phyloP scores from a whole-genome alignment of 2,113 vertebrate genomes.

The Loxodonta africana region DNA sequence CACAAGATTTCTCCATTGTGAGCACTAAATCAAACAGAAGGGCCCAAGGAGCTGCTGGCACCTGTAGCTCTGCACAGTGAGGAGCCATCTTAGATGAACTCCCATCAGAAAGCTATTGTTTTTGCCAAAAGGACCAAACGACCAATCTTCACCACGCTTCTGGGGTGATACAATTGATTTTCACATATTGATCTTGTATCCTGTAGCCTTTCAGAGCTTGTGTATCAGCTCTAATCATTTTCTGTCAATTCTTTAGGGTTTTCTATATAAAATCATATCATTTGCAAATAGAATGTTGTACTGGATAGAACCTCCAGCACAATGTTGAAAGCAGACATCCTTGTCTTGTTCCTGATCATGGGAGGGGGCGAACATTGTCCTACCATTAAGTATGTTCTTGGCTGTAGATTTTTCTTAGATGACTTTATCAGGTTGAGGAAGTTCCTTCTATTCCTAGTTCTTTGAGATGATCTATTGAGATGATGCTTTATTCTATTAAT shows the following conservation, averaged over 20 bases:
- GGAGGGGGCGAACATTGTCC: not conserved
- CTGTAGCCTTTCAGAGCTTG: not conserved
- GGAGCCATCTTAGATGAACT: not conserved
- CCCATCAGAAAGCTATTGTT: not conserved
- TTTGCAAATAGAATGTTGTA: not conserved
- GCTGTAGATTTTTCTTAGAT: not conserved
- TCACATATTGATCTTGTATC: not conserved
- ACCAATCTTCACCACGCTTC: not conserved
- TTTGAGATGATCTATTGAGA: not conserved
- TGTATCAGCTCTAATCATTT: not conserved
- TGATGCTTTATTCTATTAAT: not conserved
- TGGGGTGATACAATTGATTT: not conserved
- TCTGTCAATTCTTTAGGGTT: not conserved
- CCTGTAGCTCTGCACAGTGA: not conserved
- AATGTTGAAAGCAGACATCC: not conserved
- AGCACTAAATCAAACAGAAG: slow-evolving; percentile 51
- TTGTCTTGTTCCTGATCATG: not conserved
- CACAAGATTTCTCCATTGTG: not conserved
- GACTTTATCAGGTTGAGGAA: not conserved
- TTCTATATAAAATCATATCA: not conserved
- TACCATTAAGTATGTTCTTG: not conserved
- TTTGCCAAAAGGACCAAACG: not conserved
- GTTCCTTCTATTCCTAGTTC: not conserved
- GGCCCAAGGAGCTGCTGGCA: not conserved
- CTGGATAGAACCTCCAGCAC: not conserved